phyloP scores from a whole-genome alignment of 1,140 invertebrate species.

The Pinna nobilis region DNA sequence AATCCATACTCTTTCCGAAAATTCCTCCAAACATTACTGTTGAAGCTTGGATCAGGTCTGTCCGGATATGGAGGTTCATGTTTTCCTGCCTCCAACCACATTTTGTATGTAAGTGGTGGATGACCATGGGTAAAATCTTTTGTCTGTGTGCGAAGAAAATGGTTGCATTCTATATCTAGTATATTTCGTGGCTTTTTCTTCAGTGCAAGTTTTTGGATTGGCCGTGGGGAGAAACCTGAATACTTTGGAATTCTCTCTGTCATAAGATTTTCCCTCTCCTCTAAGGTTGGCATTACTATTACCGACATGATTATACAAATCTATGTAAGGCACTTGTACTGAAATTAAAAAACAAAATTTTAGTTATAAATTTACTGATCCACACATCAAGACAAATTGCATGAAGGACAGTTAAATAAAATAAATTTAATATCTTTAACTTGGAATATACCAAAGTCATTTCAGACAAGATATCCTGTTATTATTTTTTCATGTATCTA shows the following conservation, averaged over 20 bases:
- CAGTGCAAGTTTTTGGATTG: conserved; percentile 61
- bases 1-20: conserved; percentile 69
- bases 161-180: conserved; percentile 70
- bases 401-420: background rate
- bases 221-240: conserved; percentile 70
- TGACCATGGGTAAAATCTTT: conserved; percentile 60
- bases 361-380: no score
- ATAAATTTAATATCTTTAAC: no score
- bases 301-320: background rate
- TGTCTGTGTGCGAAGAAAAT: conserved; percentile 62
- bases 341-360: no score
- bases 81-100: conserved; percentile 74
- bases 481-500: no score
- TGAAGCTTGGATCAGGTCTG: conserved; percentile 66
- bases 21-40: conserved; percentile 74
- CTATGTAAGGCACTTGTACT: background rate
- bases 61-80: conserved; percentile 62
- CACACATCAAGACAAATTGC: background rate
- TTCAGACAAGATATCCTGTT: no score
- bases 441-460: no score
- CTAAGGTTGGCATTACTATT: conserved; percentile 44
- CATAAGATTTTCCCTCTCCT: conserved; percentile 66
- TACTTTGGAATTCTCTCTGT: conserved; percentile 42
- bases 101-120: conserved; percentile 61
- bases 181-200: conserved; percentile 58